Conservation (phyloP, 2,113 vertebrate genomes). For the Apteryx mantelli region DNA sequence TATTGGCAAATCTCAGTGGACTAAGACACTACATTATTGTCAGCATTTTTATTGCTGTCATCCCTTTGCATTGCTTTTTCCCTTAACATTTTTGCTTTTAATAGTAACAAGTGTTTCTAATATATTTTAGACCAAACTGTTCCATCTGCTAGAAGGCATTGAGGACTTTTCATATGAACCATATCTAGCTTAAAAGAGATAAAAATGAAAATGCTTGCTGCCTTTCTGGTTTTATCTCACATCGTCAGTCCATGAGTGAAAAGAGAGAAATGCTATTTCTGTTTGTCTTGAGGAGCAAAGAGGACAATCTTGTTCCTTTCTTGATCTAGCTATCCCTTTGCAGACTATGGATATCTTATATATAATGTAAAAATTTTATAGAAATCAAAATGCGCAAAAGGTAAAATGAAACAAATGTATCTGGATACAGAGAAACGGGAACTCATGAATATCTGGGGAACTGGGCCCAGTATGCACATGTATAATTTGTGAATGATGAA, state of each 20-base stretch:
- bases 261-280: not conserved
- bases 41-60: slow-evolving; percentile 42
- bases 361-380: not conserved
- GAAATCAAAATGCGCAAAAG: not conserved
- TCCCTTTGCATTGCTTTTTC: not conserved
- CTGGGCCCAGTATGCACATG: rapidly evolving
- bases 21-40: not conserved
- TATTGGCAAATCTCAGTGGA: slow-evolving; percentile 3
- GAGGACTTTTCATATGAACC: not conserved
- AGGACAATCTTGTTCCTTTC: not conserved
- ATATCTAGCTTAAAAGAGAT: not conserved
- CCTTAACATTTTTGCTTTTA: not conserved
- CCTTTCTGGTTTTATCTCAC: not conserved
- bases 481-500: not conserved
- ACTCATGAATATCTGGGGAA: not conserved
- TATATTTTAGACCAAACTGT: not conserved
- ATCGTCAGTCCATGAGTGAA: not conserved
- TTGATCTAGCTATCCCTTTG: not conserved
- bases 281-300: not conserved
- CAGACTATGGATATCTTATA: not conserved
- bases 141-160: not conserved
- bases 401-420: not conserved
- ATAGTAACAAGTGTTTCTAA: not conserved
- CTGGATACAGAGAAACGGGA: not conserved
- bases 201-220: not conserved